Evolutionary conservation across 2,113 vertebrate genomes (phyloP), one percentile per base, ranked within the genome.

Genomic region (Damaliscus lunatus): DNA sequence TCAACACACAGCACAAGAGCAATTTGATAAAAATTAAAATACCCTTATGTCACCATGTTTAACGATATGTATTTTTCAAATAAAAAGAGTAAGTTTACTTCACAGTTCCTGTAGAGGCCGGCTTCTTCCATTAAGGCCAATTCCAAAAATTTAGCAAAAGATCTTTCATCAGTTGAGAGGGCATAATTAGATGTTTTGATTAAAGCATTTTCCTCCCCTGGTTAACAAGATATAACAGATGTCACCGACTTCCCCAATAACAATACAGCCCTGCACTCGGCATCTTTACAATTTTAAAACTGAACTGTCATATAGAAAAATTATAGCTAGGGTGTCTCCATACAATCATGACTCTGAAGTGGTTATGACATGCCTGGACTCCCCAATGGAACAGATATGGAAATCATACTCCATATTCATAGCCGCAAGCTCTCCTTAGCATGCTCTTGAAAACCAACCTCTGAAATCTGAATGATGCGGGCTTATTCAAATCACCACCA

Each of bases 171-270:
- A 97, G 60, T 84, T 78, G 81, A 93, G 77, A 96, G 85, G 82
- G 71, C 93, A 95, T 97, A 97, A 98, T 98, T 97, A 98, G 93
- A 96, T 95, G 40, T 97, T 98, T 98, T 94, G 96, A 98, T 98
- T 97, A 97, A 95, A 97, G 89, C 97, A 84, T 94, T 98, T 98
- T 96, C 89, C 93, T 98, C 46, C 86, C 83, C 88, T 97, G 95
- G 96, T 98, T 98, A 98, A 98, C 98, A 97, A 98, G 97, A 89
- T 96, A 59, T 85, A 97, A 98, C 97, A 98, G 97, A 98, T 97
- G 95, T 97, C 98, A 95, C 94, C 0, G 2, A 97, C 96, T 98
- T 98, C 94, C 93, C 97, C 97, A 98, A 96, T 98, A 98, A 98
- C 91, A 97, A 97, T 96, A 97, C 93, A 88, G 86, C 83, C 78